phyloP scores from a whole-genome alignment of 1,140 invertebrate species.

The Whitmania pigra region DNA sequence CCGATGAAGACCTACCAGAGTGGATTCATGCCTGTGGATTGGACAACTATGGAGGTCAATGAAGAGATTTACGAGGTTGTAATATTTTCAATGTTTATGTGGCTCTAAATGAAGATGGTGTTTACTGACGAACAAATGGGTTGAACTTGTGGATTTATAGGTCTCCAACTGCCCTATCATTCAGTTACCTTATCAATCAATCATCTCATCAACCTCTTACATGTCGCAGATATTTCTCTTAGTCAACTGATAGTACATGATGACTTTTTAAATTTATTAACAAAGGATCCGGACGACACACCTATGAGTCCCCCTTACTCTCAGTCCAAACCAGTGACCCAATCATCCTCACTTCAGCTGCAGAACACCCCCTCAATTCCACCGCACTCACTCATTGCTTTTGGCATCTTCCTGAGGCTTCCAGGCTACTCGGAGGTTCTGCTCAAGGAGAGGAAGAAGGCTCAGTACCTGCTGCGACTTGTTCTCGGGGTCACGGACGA shows the following conservation, averaged over 20 bases:
- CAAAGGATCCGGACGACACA: conserved; percentile 32
- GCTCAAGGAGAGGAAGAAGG: conserved; percentile 64
- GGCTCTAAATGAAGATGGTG: too few species aligned
- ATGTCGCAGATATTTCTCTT: too few species aligned
- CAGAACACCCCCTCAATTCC: conserved; percentile 50
- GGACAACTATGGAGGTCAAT: conserved; percentile 60
- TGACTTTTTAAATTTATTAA: too few species aligned
- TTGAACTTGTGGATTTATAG: too few species aligned
- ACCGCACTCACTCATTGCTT: conserved; percentile 73
- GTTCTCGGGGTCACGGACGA: conserved; percentile 78
- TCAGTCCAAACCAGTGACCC: conserved; percentile 13
- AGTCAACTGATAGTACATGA: too few species aligned
- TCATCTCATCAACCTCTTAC: too few species aligned
- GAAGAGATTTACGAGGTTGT: conserved; percentile 58
- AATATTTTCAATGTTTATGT: too few species aligned
- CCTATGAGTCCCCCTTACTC: conserved; percentile 30
- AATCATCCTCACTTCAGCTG: background rate
- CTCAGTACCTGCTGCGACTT: conserved; percentile 67
- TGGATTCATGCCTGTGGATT: conserved; percentile 49
- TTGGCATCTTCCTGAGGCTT: conserved; percentile 70
- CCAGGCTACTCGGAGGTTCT: conserved; percentile 78
- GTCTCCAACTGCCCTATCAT: too few species aligned
- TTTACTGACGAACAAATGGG: too few species aligned
- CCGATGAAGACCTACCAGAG: background rate
- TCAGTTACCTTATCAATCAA: too few species aligned